phyloP scores from a whole-genome alignment of 2,888 invertebrate genomes.

The Baccha elongata region DNA sequence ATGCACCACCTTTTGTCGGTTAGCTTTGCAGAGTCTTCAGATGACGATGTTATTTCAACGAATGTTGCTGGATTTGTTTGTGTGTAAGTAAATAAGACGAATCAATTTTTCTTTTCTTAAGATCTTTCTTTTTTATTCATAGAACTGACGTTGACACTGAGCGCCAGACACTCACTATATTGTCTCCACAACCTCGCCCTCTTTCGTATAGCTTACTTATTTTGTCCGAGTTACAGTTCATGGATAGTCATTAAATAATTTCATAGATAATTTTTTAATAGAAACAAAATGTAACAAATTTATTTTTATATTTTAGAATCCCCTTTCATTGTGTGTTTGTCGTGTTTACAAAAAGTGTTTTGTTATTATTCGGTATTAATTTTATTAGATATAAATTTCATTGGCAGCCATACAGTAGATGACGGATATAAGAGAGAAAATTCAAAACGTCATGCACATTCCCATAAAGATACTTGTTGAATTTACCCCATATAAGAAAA shows the following conservation, averaged over 20 bases:
- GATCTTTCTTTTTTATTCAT: constrained; percentile 77
- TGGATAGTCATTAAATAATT: constrained; percentile 90
- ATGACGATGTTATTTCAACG: constrained; percentile 93
- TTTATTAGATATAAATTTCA: too few species aligned
- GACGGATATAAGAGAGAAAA: too few species aligned
- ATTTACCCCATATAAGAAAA: too few species aligned
- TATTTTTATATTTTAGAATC: constrained; percentile 16
- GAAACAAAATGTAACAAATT: too few species aligned
- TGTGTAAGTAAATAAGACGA: constrained; percentile 86
- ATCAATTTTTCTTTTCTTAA: neutral
- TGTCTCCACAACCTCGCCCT: constrained; percentile 97
- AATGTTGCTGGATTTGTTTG: constrained; percentile 96
- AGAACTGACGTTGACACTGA: constrained; percentile 96
- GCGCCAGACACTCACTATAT: constrained; percentile 92
- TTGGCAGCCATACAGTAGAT: too few species aligned
- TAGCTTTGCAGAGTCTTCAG: constrained; percentile 91
- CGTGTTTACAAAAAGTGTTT: too few species aligned
- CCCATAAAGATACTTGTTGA: too few species aligned
- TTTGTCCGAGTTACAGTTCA: constrained; percentile 95
- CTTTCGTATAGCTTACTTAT: constrained; percentile 93
- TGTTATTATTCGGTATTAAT: too few species aligned
- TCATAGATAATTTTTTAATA: too few species aligned
- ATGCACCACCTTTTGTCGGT: constrained; percentile 95
- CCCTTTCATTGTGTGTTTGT: too few species aligned
- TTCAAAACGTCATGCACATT: too few species aligned